Percentiles rank a stretch among this genome's conserved stretches.
phyloP scores from a whole-genome alignment of 2,113 vertebrate species.

The Rhabdomys dilectus region DNA sequence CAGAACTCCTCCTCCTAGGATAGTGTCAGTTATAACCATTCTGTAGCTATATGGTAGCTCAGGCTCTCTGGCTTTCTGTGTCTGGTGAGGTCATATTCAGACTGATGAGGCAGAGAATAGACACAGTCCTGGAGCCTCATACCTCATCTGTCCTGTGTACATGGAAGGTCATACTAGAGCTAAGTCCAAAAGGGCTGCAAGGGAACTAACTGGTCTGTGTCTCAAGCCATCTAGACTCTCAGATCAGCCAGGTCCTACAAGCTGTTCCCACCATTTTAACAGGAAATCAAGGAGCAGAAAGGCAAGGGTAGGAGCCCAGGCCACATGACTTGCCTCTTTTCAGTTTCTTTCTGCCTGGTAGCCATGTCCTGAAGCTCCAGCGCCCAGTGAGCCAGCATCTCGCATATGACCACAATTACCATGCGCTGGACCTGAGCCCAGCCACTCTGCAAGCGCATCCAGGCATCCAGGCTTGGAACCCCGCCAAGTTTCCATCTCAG shows the following conservation, averaged over 20 bases:
- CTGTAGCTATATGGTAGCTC: not conserved
- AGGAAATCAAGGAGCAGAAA: not conserved
- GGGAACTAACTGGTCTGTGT: not conserved
- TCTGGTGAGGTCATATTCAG: not conserved
- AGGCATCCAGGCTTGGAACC: constrained; percentile 65
- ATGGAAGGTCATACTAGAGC: not conserved
- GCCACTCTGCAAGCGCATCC: constrained; percentile 43
- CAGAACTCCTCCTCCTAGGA: not conserved
- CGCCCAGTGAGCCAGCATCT: not conserved
- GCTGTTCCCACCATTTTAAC: not conserved
- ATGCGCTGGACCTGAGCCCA: constrained; percentile 65
- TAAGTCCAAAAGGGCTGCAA: not conserved
- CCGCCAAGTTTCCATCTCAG: constrained; percentile 77
- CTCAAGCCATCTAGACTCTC: not conserved
- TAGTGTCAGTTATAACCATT: too few relatives aligned
- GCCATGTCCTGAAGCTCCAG: not conserved
- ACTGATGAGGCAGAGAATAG: not conserved
- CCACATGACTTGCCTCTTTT: not conserved
- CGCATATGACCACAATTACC: constrained; percentile 73
- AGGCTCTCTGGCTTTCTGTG: not conserved
- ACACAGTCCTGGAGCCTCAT: not conserved
- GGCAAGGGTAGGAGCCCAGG: not conserved
- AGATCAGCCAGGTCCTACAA: not conserved
- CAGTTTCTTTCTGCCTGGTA: constrained; percentile 12
- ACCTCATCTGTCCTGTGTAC: not conserved